Evolutionary conservation across 2,113 vertebrate species (phyloP).

Genomic region (Sebastes schlegelii): DNA sequence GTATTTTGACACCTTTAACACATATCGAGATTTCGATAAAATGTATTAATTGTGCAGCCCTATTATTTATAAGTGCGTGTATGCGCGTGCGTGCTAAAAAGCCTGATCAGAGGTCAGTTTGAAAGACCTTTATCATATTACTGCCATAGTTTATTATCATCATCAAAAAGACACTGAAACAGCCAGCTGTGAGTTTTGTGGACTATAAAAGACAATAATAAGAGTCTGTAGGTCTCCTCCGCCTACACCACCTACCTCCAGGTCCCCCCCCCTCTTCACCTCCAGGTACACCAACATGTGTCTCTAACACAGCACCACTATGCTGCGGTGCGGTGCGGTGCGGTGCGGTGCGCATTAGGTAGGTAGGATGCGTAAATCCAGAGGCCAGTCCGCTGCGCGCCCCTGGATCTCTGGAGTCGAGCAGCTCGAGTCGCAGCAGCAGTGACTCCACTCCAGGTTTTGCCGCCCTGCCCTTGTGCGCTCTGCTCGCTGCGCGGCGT

Average conservation of each 20-base stretch:
- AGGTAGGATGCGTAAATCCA: conserved; percentile 38
- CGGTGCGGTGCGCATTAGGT: conserved; percentile 41
- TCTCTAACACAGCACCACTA: conserved; percentile 6
- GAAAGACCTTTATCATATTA: neutral
- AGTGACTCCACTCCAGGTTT: conserved; percentile 82
- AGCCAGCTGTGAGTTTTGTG: neutral
- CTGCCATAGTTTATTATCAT: neutral
- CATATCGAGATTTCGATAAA: too few species aligned
- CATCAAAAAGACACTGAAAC: neutral
- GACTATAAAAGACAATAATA: neutral
- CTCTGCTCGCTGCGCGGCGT: conserved; percentile 61
- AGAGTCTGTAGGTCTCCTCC: conserved; percentile 13
- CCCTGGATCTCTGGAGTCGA: conserved; percentile 56
- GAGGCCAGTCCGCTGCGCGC: conserved; percentile 67
- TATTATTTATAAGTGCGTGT: neutral
- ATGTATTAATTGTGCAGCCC: too few species aligned
- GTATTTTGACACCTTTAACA: too few species aligned
- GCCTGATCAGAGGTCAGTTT: neutral
- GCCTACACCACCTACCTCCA: conserved; percentile 18
- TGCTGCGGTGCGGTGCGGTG: neutral
- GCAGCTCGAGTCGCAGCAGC: conserved; percentile 63
- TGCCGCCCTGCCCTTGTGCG: conserved; percentile 75
- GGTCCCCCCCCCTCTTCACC: neutral
- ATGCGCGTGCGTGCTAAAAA: neutral
- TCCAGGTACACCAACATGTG: conserved; percentile 46